phyloP scores from a whole-genome alignment of 2,797 vertebrate species.

The Novumbra hubbsi region DNA sequence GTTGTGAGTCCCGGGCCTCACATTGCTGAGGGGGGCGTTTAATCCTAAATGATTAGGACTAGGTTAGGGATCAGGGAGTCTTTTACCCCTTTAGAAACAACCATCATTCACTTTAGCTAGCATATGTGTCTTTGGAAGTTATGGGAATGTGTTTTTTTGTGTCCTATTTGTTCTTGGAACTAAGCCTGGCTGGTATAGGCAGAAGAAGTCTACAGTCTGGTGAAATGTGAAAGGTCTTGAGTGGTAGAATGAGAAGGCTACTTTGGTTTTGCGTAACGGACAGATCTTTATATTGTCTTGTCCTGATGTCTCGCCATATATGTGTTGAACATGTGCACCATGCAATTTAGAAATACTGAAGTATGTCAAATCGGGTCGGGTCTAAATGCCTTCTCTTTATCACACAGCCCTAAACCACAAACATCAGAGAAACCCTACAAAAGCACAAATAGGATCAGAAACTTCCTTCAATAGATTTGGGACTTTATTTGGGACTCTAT shows the following conservation, averaged over 20 bases:
- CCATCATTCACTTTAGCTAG: not conserved
- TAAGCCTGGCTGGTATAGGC: no score
- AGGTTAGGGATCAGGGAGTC: conserved; percentile 48
- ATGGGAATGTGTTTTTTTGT: no score
- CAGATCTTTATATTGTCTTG: not conserved
- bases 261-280: not conserved
- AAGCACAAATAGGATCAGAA: conserved; percentile 17
- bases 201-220: not conserved
- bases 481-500: no score
- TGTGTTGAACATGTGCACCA: not conserved
- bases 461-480: conserved; percentile 13
- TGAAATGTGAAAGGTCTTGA: not conserved
- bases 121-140: no score
- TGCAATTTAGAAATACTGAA: not conserved
- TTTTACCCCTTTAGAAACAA: conserved; percentile 38
- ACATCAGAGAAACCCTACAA: not conserved
- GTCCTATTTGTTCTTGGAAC: no score
- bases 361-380: not conserved
- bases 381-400: not conserved
- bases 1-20: conserved; percentile 52
- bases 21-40: conserved; percentile 56
- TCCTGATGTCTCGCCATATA: not conserved
- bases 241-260: not conserved
- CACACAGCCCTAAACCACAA: not conserved
- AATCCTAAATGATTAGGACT: conserved; percentile 46